Evolutionary conservation across 2,797 vertebrate species (phyloP).

Genomic region (Anguilla pacifica): DNA sequence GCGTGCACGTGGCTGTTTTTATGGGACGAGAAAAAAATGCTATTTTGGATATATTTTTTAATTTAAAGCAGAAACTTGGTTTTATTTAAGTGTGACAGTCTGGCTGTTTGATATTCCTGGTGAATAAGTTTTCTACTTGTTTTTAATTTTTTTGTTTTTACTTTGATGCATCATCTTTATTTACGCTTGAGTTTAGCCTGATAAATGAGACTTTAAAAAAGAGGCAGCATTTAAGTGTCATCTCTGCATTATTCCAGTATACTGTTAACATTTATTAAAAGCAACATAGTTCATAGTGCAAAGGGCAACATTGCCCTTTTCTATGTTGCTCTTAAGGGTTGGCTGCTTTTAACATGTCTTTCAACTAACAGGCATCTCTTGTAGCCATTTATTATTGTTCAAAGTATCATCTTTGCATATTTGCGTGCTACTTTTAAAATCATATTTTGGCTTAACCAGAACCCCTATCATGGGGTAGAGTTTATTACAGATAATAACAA

Average conservation of each 20-base stretch:
- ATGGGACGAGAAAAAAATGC: slow-evolving; percentile 38
- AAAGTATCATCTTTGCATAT: neutral
- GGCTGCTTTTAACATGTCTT: neutral
- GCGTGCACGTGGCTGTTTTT: slow-evolving; percentile 47
- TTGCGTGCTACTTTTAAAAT: neutral
- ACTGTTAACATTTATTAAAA: neutral
- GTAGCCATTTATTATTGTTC: neutral
- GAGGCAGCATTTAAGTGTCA: neutral
- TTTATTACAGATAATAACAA: neutral
- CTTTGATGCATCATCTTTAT: slow-evolving; percentile 10
- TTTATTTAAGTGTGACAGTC: slow-evolving; percentile 72
- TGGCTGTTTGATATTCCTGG: slow-evolving; percentile 67
- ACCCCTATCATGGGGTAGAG: neutral
- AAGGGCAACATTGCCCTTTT: neutral
- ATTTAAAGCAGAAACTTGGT: slow-evolving; percentile 73
- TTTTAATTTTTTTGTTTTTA: neutral
- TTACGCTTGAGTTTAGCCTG: neutral
- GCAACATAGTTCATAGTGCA: neutral
- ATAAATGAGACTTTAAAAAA: neutral
- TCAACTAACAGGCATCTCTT: neutral
- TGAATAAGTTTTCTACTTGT: slow-evolving; percentile 49
- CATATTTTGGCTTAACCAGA: neutral
- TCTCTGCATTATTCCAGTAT: neutral
- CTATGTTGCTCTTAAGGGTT: neutral
- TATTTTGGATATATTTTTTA: slow-evolving; percentile 69